These are phyloP conservation scores for Caranx melampygus DNA, from an alignment of 2,113 vertebrate genomes.

Conservation along the genomic window DNA sequence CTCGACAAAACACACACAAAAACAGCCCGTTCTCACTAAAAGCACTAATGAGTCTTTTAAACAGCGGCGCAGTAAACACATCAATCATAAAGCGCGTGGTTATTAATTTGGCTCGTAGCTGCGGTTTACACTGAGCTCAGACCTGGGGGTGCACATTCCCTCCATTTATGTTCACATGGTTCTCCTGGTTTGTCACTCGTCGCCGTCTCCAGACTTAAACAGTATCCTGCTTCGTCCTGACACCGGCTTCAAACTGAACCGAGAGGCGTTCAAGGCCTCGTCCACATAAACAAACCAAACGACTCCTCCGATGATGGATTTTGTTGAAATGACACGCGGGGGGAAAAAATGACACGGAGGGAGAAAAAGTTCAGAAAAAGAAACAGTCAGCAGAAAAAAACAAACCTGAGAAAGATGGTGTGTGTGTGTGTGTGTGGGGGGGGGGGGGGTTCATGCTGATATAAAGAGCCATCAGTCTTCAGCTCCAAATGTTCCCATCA, in stretches of 20 bases:
- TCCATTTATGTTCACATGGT: constrained; percentile 9
- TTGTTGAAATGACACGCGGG: constrained; percentile 51
- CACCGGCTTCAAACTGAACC: constrained; percentile 36
- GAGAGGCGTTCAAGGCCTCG: constrained; percentile 44
- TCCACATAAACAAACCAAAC: constrained; percentile 68
- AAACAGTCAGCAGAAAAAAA: constrained; percentile 72
- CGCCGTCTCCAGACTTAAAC: constrained; percentile 47
- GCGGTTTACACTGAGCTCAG: constrained; percentile 39
- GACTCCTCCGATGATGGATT: constrained; percentile 63
- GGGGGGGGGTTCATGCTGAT: constrained; percentile 58
- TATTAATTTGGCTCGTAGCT: constrained; percentile 50
- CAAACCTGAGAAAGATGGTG: constrained; percentile 59
- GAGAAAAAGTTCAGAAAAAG: constrained; percentile 65
- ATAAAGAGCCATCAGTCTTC: constrained; percentile 76
- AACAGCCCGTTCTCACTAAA: constrained; percentile 25
- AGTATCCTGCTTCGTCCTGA: constrained; percentile 31
- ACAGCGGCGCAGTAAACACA: constrained; percentile 64
- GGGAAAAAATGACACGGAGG: constrained; percentile 41
- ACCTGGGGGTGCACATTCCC: constrained; percentile 27
- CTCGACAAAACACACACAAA: not conserved
- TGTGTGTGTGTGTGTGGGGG: constrained; percentile 42
- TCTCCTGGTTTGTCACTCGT: constrained; percentile 60
- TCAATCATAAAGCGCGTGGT: constrained; percentile 54
- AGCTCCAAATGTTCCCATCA: constrained; percentile 69
- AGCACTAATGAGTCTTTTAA: constrained; percentile 56